Percentiles rank a stretch among this genome's conserved stretches.
Conservation (phyloP, 2,888 invertebrate species). For the Ypsolopha scabrella region DNA sequence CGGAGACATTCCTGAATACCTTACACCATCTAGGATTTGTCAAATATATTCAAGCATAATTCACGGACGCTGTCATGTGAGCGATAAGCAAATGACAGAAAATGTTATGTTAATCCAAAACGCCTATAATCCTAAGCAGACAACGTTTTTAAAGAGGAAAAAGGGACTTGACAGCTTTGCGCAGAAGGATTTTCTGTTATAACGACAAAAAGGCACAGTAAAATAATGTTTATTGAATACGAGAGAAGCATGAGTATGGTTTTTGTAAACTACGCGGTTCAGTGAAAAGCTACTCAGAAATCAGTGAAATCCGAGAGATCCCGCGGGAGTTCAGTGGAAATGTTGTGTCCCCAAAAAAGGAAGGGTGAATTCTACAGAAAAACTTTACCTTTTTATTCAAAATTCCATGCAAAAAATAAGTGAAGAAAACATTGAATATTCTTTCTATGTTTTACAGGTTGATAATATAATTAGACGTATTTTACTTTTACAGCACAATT, state of each 20-base stretch:
- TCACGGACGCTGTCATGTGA: slow-evolving; percentile 59
- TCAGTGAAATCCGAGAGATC: too few relatives aligned
- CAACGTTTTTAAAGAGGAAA: slow-evolving; percentile 17
- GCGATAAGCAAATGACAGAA: slow-evolving; percentile 67
- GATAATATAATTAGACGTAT: neutral
- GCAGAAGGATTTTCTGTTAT: neutral
- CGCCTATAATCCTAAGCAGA: slow-evolving; percentile 54
- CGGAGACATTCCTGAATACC: slow-evolving; percentile 41
- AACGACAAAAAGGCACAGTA: slow-evolving; percentile 24
- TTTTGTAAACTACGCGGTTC: too few relatives aligned
- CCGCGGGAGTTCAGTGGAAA: too few relatives aligned
- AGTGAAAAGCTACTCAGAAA: neutral
- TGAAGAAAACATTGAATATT: neutral
- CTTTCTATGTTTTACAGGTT: neutral
- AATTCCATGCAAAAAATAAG: too few relatives aligned
- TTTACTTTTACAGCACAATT: slow-evolving; percentile 1
- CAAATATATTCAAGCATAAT: slow-evolving; percentile 62
- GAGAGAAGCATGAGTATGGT: too few relatives aligned
- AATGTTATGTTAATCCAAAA: slow-evolving; percentile 64
- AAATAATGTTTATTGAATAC: neutral
- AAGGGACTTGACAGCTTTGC: neutral
- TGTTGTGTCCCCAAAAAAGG: too few relatives aligned
- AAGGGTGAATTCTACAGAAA: neutral
- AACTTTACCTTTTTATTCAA: neutral
- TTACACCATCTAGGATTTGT: slow-evolving; percentile 50